Evolutionary conservation across 2,113 vertebrate genomes (phyloP).

Genomic region (Irena cyanogastra): DNA sequence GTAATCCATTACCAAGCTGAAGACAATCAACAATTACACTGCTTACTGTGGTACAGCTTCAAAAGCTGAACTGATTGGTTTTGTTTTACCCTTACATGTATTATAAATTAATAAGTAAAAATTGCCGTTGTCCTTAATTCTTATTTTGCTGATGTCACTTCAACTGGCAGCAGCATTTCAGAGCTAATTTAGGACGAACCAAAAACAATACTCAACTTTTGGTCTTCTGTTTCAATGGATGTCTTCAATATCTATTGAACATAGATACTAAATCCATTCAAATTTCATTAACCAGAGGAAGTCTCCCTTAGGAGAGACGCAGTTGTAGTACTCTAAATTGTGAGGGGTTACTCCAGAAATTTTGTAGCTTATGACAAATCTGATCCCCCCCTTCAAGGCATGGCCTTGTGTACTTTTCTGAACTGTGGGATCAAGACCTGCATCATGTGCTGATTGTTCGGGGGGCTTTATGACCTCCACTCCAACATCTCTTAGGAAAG

Average conservation of each 20-base stretch:
- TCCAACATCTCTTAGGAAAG: not conserved
- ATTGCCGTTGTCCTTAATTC: not conserved
- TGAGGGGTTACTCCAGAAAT: not conserved
- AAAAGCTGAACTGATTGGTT: not conserved
- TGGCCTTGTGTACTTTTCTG: not conserved
- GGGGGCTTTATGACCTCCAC: fast-evolving
- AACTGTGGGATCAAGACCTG: not conserved
- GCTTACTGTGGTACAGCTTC: not conserved
- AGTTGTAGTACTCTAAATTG: not conserved
- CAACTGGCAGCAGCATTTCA: not conserved
- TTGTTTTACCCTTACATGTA: not conserved
- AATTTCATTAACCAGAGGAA: not conserved
- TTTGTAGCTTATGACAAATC: fast-evolving
- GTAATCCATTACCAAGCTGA: not conserved
- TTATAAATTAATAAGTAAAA: not conserved
- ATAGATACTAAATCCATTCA: not conserved
- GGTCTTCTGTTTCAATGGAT: not conserved
- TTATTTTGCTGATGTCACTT: not conserved
- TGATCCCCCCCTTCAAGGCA: not conserved
- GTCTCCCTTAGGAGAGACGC: not conserved
- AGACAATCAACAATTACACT: not conserved
- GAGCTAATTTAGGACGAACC: not conserved
- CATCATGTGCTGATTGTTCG: not conserved
- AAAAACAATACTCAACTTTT: not conserved
- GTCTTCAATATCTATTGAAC: not conserved